Evolutionary conservation across 2,113 vertebrate species (phyloP), one percentile per base, ranked within the genome.

Genomic region (Chinchilla lanigera): DNA sequence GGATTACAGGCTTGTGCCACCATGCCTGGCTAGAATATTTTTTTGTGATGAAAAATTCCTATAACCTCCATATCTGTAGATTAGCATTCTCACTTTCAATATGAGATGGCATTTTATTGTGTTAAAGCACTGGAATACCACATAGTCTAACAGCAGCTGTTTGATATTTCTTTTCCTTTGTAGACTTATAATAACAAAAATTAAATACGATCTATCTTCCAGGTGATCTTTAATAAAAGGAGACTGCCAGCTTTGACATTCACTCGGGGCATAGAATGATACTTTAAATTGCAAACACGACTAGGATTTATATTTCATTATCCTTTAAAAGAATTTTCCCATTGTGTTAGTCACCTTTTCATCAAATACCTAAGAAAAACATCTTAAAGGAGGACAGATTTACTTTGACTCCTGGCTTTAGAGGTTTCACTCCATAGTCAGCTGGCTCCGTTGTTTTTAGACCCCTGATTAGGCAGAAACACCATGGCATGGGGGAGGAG

Each of bases 181-280:
- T 58, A 44, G 60, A 78, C 67, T 94, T 96, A n/a, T 87, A 61
- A 60, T 93, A 11, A 93, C 47, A 84, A 30, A 35, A 71, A 80
- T 83, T 94, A 87, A 89, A 82, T 92, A 93, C 69, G 82, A 30
- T 52, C 65, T 82, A 9, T 86, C 63, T 87, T 93, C 65, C 20
- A 65, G 35, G 30, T 87, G 58, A 90, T 93, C 47, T 94, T 93
- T 97, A 87, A 93, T 87, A 80, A 93, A 94, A 94, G 44, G n/a
- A 93, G 24, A 61, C n/a, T 77, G 24, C 85, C 71, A 13, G 63
- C 38, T 93, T 96, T 86, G 67, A 90, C 0, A 0, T 90, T 87
- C 80, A 26, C 78, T 71, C 47, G 38, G 26, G 54, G 87, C 83
- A 73, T 69, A 88, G 83, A 93, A 71, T 88, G n/a, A 50, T 71